Evolutionary conservation across 2,113 vertebrate species (phyloP).

Genomic region (Craseonycteris thonglongyai): DNA sequence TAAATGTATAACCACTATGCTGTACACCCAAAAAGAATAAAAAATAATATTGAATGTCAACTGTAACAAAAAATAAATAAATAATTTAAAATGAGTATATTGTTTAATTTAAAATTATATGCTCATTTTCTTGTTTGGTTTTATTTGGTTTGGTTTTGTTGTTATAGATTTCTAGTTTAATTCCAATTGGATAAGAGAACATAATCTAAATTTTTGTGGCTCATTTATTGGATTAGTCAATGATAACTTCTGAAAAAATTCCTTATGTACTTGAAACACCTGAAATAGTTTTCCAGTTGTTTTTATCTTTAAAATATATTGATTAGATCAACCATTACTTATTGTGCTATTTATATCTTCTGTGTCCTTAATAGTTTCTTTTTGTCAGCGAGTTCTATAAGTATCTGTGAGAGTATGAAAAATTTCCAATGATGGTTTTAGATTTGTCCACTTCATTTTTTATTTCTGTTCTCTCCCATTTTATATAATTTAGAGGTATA

Average conservation of each 20-base stretch:
- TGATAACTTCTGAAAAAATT: background rate
- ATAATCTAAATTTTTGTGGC: background rate
- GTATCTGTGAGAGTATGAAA: background rate
- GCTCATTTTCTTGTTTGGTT: too few relatives aligned
- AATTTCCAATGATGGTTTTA: background rate
- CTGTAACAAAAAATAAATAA: too few relatives aligned
- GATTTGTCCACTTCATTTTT: background rate
- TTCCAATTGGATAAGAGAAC: too few relatives aligned
- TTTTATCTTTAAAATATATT: background rate
- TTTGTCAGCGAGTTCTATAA: background rate
- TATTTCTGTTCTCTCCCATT: background rate
- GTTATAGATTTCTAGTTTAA: too few relatives aligned
- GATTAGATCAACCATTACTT: background rate
- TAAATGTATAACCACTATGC: too few relatives aligned
- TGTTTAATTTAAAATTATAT: too few relatives aligned
- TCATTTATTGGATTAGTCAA: background rate
- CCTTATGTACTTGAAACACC: background rate
- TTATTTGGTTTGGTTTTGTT: too few relatives aligned
- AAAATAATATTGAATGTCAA: too few relatives aligned
- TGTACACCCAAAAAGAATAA: too few relatives aligned
- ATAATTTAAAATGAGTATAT: too few relatives aligned
- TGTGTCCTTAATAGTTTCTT: background rate
- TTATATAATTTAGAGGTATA: background rate
- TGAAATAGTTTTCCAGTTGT: background rate
- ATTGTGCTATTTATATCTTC: background rate